phyloP scores from a whole-genome alignment of 2,113 vertebrate species.

The Lynx canadensis region DNA sequence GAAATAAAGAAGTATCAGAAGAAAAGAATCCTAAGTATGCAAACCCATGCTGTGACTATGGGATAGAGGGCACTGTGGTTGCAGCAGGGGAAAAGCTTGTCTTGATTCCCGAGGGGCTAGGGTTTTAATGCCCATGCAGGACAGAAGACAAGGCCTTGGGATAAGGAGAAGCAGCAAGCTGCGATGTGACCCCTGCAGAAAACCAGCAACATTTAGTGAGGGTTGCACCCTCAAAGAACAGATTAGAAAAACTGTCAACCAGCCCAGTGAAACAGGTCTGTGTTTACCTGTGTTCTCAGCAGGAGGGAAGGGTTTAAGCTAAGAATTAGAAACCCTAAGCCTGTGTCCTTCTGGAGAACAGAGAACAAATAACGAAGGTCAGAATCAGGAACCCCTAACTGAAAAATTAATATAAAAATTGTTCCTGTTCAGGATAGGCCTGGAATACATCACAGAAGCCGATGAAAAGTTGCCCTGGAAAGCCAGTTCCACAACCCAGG shows the following conservation, averaged over 20 bases:
- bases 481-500: neutral
- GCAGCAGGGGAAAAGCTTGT: neutral
- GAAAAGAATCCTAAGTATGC: neutral
- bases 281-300: neutral
- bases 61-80: neutral
- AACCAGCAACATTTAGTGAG: neutral
- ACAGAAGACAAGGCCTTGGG: neutral
- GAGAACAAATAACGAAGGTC: neutral
- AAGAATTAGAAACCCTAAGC: neutral
- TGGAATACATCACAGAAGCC: neutral
- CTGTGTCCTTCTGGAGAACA: neutral
- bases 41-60: neutral
- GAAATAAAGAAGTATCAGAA: neutral
- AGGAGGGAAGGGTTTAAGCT: neutral
- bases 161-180: neutral
- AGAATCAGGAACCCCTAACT: neutral
- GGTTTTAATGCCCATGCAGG: neutral
- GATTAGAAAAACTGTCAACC: neutral
- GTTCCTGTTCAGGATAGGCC: neutral
- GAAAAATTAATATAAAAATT: slow-evolving; percentile 36
- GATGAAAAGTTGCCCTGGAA: neutral
- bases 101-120: neutral
- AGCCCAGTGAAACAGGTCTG: neutral
- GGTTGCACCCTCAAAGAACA: neutral
- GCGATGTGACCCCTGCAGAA: neutral